Conservation (phyloP, 2,797 vertebrate species). For the Podargus strigoides region DNA sequence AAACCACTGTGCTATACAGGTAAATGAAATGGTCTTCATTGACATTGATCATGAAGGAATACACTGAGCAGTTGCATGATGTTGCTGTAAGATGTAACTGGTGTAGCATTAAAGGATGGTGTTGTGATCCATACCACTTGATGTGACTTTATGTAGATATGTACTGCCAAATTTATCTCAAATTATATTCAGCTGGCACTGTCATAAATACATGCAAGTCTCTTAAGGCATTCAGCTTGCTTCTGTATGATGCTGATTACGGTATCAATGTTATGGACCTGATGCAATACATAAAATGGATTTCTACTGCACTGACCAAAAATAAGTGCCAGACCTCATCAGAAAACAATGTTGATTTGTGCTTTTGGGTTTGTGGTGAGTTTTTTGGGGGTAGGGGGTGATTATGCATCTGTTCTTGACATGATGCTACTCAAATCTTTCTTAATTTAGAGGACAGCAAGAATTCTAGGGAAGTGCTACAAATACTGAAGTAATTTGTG, state of each 20-base stretch:
- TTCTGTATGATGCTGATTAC: background rate
- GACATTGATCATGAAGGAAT: background rate
- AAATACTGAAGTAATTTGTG: background rate
- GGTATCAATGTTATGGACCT: background rate
- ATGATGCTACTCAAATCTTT: background rate
- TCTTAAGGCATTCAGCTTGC: background rate
- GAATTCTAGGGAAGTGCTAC: background rate
- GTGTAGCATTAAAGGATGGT: background rate
- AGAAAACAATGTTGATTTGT: background rate
- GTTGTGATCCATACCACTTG: background rate
- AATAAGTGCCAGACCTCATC: background rate
- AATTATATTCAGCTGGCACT: background rate
- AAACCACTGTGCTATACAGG: background rate
- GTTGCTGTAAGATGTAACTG: background rate
- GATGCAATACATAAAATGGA: background rate
- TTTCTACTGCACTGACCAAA: background rate
- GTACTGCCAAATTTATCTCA: background rate
- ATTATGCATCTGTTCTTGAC: background rate
- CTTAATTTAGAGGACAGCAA: background rate
- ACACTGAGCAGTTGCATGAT: background rate
- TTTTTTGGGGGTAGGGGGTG: background rate
- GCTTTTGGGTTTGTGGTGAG: background rate
- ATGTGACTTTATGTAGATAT: background rate
- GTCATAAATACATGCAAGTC: background rate
- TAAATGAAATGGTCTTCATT: background rate